Evolutionary conservation across 2,797 vertebrate species (phyloP), one percentile per base, ranked within the genome.

Genomic region (Acanthurus leucopareius): DNA sequence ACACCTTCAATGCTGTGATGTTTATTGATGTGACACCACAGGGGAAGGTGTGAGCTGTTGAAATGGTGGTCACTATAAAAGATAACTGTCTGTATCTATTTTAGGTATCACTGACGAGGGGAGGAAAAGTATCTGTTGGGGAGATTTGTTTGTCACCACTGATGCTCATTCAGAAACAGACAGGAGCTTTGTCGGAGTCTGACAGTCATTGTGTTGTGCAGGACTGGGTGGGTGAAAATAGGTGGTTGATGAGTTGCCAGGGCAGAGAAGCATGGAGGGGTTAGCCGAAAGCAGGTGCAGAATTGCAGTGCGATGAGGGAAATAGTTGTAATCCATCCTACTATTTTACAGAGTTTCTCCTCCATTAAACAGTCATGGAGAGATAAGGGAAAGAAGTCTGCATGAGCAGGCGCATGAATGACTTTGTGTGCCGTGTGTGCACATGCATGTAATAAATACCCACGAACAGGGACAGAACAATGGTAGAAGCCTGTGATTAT

Each of bases 11-110:
- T 51, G 68, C 75, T 86, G 78, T 54, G 87, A 74, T 58, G 57
- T 58, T 77, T 90, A 86, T 86, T 90, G 61, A 90, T 86, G 79
- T 86, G 87, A 89, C 89, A 63, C 74, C 20, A 59, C 32, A 48
- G 51, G 52, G 59, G 44, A 61, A 84, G 57, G 84, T 76, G 88
- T 83, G 75, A 83, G 38, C 47, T 48, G 73, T 14, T 65, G 35
- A 76, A 74, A 76, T 58, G 22, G 14, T 65, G 49, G 61, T 74
- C 63, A 38, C 47, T 20, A 11, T 44, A 54, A 32, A 73, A 70
- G 35, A 75, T 38, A 20, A 32, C 19, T 45, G 17, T n/a, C 57
- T 20, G 32, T 22, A 10, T 71, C 7, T 54, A 45, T 40, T 52
- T 79, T 47, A 32, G 25, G 47, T 4, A 5, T 48, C 44, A 1